Evolutionary conservation across 2,113 vertebrate species (phyloP).

Genomic region (Strigops habroptila): DNA sequence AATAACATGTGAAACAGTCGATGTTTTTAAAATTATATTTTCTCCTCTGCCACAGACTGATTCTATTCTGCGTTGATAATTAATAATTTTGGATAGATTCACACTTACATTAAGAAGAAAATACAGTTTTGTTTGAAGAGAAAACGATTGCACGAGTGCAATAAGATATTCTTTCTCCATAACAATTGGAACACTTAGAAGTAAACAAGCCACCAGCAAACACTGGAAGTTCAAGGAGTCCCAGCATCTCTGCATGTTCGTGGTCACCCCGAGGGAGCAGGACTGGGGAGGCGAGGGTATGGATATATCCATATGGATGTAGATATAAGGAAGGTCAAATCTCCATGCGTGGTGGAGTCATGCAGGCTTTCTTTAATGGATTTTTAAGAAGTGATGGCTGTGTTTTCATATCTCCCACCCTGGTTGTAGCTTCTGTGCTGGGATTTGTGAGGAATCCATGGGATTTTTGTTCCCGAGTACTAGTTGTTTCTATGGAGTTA

Average conservation of each 20-base stretch:
- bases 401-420: background rate
- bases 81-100: slow-evolving; percentile 26
- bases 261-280: background rate
- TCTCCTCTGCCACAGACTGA: background rate
- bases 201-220: background rate
- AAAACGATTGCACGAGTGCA: background rate
- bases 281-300: background rate
- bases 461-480: background rate
- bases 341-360: background rate
- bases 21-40: background rate
- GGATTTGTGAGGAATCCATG: background rate
- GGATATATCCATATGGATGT: background rate
- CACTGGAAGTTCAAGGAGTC: background rate
- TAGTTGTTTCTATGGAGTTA: background rate
- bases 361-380: background rate
- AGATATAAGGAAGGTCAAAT: background rate
- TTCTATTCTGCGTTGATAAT: background rate
- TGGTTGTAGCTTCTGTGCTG: background rate
- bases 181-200: background rate
- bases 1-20: slow-evolving; percentile 11
- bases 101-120: background rate
- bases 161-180: background rate
- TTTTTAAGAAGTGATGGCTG: background rate
- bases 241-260: rapidly evolving
- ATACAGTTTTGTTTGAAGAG: background rate